Percentiles rank a stretch among this genome's conserved stretches.
Evolutionary conservation across 2,113 vertebrate species (phyloP).

Genomic region (Cyrtonyx montezumae): DNA sequence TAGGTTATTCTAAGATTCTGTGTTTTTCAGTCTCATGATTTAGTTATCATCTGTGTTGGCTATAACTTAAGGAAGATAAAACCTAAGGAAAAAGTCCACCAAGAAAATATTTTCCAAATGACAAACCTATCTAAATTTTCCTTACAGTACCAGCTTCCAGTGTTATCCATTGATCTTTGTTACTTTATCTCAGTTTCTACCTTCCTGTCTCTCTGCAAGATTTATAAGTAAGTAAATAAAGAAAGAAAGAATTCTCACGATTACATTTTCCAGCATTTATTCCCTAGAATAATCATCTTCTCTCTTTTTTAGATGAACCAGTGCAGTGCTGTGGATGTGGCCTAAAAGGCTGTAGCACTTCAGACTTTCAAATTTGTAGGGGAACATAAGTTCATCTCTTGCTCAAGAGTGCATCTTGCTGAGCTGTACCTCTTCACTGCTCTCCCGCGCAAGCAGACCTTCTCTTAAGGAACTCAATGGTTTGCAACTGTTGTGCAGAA

Average conservation of each 20-base stretch:
- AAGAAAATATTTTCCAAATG: neutral
- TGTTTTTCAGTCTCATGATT: neutral
- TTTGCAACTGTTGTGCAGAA: neutral
- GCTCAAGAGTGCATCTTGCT: neutral
- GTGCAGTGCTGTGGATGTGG: accelerated
- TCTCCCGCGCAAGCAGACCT: neutral
- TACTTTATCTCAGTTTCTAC: neutral
- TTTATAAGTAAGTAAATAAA: too few relatives aligned
- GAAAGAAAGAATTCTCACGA: neutral
- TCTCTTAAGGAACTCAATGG: neutral
- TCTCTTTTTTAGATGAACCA: neutral
- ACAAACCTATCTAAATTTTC: neutral
- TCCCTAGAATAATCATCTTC: neutral
- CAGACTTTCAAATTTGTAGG: neutral
- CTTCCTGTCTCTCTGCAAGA: too few relatives aligned
- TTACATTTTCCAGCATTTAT: neutral
- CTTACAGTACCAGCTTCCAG: neutral
- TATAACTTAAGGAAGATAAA: neutral
- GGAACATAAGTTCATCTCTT: neutral
- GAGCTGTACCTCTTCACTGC: neutral
- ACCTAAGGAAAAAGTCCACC: neutral
- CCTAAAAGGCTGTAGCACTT: neutral
- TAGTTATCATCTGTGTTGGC: neutral
- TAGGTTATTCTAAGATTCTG: neutral
- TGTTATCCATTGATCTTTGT: neutral